Conservation (phyloP, 2,797 vertebrate genomes). For the Tokudaia muenninki region DNA sequence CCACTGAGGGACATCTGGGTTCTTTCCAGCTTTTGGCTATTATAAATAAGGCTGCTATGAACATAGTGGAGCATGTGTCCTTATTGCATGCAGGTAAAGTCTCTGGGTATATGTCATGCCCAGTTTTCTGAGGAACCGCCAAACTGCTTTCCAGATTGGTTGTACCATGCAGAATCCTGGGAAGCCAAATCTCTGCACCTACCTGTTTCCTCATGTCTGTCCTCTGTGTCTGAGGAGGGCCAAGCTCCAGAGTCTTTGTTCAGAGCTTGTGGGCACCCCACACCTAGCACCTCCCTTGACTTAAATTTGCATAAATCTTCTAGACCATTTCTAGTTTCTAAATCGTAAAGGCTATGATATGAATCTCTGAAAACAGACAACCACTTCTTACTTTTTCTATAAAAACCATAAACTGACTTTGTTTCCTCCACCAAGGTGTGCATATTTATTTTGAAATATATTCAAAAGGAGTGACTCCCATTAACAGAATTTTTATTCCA, state of each 20-base stretch:
- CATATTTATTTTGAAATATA: not conserved
- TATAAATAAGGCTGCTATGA: no score
- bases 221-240: not conserved
- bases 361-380: not conserved
- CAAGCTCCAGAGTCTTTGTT: not conserved
- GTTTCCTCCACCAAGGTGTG: not conserved
- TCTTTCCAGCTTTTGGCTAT: no score
- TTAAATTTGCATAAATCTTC: not conserved
- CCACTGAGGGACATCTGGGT: no score
- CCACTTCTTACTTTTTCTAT: not conserved
- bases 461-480: not conserved
- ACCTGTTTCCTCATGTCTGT: not conserved
- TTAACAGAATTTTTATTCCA: not conserved
- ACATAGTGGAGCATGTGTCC: no score
- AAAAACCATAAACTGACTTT: not conserved
- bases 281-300: fast-evolving
- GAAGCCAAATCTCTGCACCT: not conserved
- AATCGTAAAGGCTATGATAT: not conserved
- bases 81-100: no score
- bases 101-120: no score
- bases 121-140: no score
- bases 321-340: not conserved
- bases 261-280: not conserved
- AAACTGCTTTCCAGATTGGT: no score
- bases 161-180: not conserved